Evolutionary conservation across 2,797 vertebrate species (phyloP).

Genomic region (Odontamblyopus lacepedii): DNA sequence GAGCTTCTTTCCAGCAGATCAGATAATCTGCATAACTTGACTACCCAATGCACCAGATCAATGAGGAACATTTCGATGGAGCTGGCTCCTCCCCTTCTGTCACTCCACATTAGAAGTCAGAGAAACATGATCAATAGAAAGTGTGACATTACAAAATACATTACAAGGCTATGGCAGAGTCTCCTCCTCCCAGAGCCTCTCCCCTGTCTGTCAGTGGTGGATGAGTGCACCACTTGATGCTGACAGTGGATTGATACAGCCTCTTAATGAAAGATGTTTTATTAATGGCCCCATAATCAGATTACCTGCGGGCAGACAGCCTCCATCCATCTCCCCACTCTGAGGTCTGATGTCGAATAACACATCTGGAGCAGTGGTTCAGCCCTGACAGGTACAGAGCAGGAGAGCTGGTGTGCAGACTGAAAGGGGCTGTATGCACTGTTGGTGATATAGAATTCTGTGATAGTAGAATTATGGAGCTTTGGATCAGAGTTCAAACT

Average conservation of each 20-base stretch:
- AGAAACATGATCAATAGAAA: slow-evolving; percentile 41
- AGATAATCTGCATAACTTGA: not conserved
- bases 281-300: slow-evolving; percentile 76
- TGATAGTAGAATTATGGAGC: no score
- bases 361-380: slow-evolving; percentile 48
- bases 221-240: slow-evolving; percentile 61
- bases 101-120: slow-evolving; percentile 4
- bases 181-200: slow-evolving; percentile 6
- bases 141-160: slow-evolving; percentile 33
- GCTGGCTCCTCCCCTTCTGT: slow-evolving; percentile 7
- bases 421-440: no score
- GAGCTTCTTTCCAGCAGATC: not conserved
- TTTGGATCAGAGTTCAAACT: no score
- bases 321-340: slow-evolving; percentile 64
- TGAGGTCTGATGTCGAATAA: slow-evolving; percentile 53
- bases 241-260: slow-evolving; percentile 67
- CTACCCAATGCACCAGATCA: slow-evolving; percentile 25
- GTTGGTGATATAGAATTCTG: no score
- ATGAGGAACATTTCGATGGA: slow-evolving; percentile 30
- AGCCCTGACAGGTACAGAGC: slow-evolving; percentile 17
- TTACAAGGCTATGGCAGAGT: slow-evolving; percentile 18
- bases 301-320: slow-evolving; percentile 71
- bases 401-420: no score
- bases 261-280: slow-evolving; percentile 76
- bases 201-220: slow-evolving; percentile 28